These are phyloP conservation scores for Notodonta dromedarius DNA, from an alignment of 2,888 invertebrate species.

Conservation along the genomic window DNA sequence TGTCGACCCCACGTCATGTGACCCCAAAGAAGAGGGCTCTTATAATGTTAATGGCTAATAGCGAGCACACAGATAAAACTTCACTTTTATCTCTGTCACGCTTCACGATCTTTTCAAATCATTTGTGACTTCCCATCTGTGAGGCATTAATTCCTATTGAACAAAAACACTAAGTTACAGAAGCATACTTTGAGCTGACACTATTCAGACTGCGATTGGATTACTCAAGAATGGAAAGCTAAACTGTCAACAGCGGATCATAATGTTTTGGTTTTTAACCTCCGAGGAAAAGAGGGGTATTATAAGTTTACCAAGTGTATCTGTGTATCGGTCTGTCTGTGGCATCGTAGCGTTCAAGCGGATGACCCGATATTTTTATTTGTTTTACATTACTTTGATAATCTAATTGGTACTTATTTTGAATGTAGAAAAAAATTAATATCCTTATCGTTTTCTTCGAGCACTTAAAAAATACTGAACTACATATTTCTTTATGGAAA, in stretches of 20 bases:
- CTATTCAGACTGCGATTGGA: constrained; percentile 48
- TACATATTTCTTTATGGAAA: too few relatives aligned
- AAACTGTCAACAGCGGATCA: constrained; percentile 49
- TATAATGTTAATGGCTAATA: constrained; percentile 69
- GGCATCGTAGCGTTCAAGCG: too few relatives aligned
- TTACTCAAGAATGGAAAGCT: constrained; percentile 48
- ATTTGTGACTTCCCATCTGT: constrained; percentile 25
- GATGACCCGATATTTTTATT: too few relatives aligned
- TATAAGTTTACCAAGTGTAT: too few relatives aligned
- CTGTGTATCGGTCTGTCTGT: too few relatives aligned
- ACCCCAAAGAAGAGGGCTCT: constrained; percentile 74
- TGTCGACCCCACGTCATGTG: constrained; percentile 69
- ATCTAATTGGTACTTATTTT: too few relatives aligned
- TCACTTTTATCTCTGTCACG: constrained; percentile 73
- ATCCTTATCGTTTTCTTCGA: too few relatives aligned
- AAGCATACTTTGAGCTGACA: constrained; percentile 46
- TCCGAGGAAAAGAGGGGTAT: too few relatives aligned
- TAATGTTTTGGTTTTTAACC: constrained; percentile 6
- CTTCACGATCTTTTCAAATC: constrained; percentile 48
- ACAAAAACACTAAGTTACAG: constrained; percentile 45
- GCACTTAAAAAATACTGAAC: too few relatives aligned
- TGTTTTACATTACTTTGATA: too few relatives aligned
- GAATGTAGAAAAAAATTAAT: too few relatives aligned
- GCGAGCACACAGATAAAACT: constrained; percentile 59
- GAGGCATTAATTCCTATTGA: constrained; percentile 44